A percentile compares a stretch with the other conserved stretches of the same genome.
phyloP scores from a whole-genome alignment of 1,140 invertebrate species.

The Zaprionus ornatus region DNA sequence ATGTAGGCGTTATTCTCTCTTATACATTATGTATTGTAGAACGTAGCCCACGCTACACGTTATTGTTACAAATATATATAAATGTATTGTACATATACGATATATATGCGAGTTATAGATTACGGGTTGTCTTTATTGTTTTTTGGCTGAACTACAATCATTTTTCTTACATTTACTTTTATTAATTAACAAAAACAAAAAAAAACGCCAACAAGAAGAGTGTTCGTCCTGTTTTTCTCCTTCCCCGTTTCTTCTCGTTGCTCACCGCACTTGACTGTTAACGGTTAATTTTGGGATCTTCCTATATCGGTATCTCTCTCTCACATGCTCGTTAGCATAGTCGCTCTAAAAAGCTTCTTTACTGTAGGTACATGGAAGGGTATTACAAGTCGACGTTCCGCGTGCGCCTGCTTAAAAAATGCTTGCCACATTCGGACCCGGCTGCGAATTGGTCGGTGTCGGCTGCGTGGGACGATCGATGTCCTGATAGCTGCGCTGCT shows the following conservation, averaged over 20 bases:
- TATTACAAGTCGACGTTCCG: constrained; percentile 12
- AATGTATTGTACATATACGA: constrained; percentile 37
- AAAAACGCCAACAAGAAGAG: constrained; percentile 2
- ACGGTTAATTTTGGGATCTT: constrained; percentile 19
- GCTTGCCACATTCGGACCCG: constrained; percentile 78
- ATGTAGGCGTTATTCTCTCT: constrained; percentile 53
- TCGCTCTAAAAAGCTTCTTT: neutral
- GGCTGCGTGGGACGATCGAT: constrained; percentile 80
- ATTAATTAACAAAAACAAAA: constrained; percentile 32
- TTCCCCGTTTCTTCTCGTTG: neutral
- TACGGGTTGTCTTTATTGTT: constrained; percentile 49
- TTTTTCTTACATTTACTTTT: constrained; percentile 10
- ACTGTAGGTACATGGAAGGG: constrained; percentile 63
- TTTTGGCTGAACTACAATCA: constrained; percentile 20
- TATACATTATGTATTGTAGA: constrained; percentile 54
- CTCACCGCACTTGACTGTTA: constrained; percentile 15
- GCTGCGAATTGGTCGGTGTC: constrained; percentile 73
- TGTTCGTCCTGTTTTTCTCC: neutral
- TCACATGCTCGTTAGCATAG: neutral
- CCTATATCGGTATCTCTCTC: neutral
- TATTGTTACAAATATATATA: constrained; percentile 49
- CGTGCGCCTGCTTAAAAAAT: constrained; percentile 64
- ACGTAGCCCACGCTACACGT: constrained; percentile 47
- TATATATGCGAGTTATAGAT: constrained; percentile 24
- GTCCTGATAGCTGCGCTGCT: constrained; percentile 82